Evolutionary conservation across 2,797 vertebrate genomes (phyloP), one percentile per base, ranked within the genome.

Genomic region (Cyclura pinguis): DNA sequence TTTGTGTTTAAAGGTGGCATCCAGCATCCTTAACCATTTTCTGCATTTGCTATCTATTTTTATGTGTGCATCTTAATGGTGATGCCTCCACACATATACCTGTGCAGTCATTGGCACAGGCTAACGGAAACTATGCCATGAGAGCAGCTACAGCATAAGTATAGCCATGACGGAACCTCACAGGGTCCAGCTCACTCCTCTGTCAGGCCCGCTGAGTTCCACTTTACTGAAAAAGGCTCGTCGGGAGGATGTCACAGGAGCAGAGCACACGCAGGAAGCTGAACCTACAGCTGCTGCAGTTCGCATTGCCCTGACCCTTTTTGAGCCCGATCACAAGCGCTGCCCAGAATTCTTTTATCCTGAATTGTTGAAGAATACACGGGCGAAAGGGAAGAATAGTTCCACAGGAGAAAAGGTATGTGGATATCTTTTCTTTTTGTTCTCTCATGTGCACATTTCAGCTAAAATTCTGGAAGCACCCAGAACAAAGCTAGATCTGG

Each of bases 321-420:
- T 98, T 0, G 98, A 99, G 90, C 97, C 98, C 0, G 98, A 98
- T 82, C 97, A 98, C 85, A 97, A 96, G 52, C 97, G 93, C 35
- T 99, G 98, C 24, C 98, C 98, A 0, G 99, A 99, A 94, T 99
- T 99, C 95, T 98, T 97, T 96, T 99, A 98, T 95, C 96, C 96
- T 0, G 98, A 99, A 82, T 96, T 99, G 18, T 27, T 98, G 42
- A 97, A 97, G 86, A 97, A 94, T 57, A 95, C 92, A 0, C 93
- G 93, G 35, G 96, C 91, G 32, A 97, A 95, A 89, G 88, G 90
- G 0, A 97, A 97, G 95, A 95, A 95, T 55, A 4, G 90, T 69
- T 95, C 94, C 0, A 77, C 93, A 0, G 93, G 91, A 92, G 97
- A 98, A 42, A 97, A 97, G 96, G 97, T 97, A 74, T 69, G 89